These are phyloP conservation scores for Callaeas wilsoni DNA, from an alignment of 2,113 vertebrate genomes.

Conservation along the genomic window DNA sequence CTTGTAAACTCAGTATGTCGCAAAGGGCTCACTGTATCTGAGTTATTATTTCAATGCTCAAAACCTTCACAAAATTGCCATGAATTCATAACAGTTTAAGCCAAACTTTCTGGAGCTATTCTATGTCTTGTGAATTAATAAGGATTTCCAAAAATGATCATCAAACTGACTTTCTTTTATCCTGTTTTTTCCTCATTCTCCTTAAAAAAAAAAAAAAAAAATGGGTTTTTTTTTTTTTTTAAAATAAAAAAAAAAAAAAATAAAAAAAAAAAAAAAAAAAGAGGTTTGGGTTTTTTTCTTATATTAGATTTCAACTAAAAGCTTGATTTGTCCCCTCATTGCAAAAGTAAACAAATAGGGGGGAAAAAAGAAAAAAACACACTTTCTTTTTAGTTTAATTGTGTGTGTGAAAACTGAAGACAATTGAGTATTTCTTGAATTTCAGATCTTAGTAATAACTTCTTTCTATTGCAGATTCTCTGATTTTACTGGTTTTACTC, in stretches of 20 bases:
- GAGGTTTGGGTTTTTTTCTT: background rate
- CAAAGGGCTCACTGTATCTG: background rate
- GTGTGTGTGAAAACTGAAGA: background rate
- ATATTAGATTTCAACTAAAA: background rate
- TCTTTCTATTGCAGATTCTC: background rate
- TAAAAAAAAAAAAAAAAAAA: background rate
- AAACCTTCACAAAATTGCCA: background rate
- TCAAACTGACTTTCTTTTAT: background rate
- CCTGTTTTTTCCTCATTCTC: background rate
- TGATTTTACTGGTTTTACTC: background rate
- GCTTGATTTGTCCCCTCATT: background rate
- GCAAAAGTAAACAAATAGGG: background rate
- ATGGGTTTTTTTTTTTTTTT: background rate
- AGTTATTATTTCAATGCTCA: background rate
- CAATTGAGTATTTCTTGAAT: background rate
- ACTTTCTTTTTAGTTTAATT: background rate
- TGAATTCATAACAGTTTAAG: background rate
- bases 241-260: background rate
- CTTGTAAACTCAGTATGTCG: background rate
- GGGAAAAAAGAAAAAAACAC: accelerated
- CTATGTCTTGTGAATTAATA: background rate
- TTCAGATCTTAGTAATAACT: background rate
- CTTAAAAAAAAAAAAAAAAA: background rate
- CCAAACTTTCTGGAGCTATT: background rate
- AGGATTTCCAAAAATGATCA: background rate